Evolutionary conservation across 2,888 invertebrate genomes (phyloP).

Genomic region (Liodrosophila aerea): DNA sequence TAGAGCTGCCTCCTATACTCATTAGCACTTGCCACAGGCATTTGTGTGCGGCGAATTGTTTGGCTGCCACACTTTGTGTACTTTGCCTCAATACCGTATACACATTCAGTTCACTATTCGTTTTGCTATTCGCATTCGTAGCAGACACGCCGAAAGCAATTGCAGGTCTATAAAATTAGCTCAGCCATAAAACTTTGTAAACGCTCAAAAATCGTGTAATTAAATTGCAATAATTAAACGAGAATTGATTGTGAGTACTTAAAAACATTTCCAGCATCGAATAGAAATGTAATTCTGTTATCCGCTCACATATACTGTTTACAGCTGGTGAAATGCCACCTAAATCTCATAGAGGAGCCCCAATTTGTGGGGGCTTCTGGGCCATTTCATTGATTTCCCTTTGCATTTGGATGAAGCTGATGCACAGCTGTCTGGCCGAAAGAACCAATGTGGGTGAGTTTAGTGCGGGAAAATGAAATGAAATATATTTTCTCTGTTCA

Average conservation of each 20-base stretch:
- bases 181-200: constrained; percentile 18
- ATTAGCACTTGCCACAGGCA: too few species aligned
- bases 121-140: constrained; percentile 11
- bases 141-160: constrained; percentile 17
- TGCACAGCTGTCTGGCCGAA: constrained; percentile 38
- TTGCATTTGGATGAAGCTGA: constrained; percentile 26
- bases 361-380: constrained; percentile 9
- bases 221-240: constrained; percentile 34
- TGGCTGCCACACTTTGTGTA: constrained; percentile 4
- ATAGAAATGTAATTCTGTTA: constrained; percentile 30
- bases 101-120: constrained; percentile 4
- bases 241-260: constrained; percentile 11
- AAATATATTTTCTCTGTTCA: too few species aligned
- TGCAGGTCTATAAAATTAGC: constrained; percentile 38
- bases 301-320: background rate
- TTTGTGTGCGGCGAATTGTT: constrained; percentile 39
- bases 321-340: constrained; percentile 15
- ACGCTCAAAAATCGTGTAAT: constrained; percentile 21
- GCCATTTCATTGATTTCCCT: constrained; percentile 32
- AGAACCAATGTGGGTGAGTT: constrained; percentile 70
- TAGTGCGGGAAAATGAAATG: background rate
- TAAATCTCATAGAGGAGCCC: background rate
- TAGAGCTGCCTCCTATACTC: too few species aligned
- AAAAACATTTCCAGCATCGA: constrained; percentile 8
- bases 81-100: background rate